These are phyloP conservation scores for Hylyphantes graminicola DNA, from an alignment of 1,140 invertebrate species.

Conservation along the genomic window DNA sequence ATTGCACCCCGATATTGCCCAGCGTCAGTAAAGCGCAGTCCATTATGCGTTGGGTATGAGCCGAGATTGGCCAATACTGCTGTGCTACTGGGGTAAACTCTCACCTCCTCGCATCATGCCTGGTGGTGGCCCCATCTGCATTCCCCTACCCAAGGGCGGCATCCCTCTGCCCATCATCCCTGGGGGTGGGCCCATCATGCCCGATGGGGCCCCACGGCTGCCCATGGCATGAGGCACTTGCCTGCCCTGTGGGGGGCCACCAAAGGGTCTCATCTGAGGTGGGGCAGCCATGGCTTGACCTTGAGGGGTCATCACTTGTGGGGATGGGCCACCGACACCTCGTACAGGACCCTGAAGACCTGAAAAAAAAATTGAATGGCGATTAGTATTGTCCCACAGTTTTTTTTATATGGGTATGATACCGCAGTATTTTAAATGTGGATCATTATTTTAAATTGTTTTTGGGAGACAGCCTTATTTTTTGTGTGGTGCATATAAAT, in stretches of 20 bases:
- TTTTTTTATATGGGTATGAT: no score
- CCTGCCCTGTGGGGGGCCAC: slow-evolving; percentile 62
- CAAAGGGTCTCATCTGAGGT: slow-evolving; percentile 78
- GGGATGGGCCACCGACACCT: slow-evolving; percentile 93
- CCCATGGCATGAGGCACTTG: slow-evolving; percentile 68
- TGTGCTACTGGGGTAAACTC: not conserved
- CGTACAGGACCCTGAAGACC: slow-evolving; percentile 90
- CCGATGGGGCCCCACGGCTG: slow-evolving; percentile 74
- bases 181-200: slow-evolving; percentile 78
- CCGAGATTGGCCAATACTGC: no score
- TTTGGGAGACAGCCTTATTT: no score
- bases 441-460: no score
- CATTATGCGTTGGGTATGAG: no score
- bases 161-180: slow-evolving; percentile 79
- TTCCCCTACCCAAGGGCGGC: slow-evolving; percentile 70
- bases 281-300: slow-evolving; percentile 75
- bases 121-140: slow-evolving; percentile 64
- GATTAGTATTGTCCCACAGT: no score
- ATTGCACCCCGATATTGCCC: no score
- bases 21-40: no score
- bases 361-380: slow-evolving; percentile 58
- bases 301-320: slow-evolving; percentile 87
- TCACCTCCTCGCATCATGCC: slow-evolving; percentile 64
- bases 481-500: no score
- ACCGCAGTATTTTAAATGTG: no score